A percentile compares a stretch with the other conserved stretches of the same genome.
These are phyloP conservation scores for Oreotrochilus melanogaster DNA, from an alignment of 2,113 vertebrate species.

Conservation along the genomic window DNA sequence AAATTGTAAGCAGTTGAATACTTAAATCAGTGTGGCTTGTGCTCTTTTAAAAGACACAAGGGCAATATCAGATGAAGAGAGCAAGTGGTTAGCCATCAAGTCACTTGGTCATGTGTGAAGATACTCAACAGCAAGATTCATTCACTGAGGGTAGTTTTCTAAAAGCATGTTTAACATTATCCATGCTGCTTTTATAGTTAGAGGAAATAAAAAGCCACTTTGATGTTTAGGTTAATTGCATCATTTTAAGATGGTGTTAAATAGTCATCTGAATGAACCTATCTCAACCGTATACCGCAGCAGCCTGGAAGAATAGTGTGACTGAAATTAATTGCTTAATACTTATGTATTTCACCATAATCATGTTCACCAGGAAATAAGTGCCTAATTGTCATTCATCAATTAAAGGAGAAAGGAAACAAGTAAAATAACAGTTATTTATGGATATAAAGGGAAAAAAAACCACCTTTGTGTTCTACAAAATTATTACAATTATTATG, in stretches of 20 bases:
- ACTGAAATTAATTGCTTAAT: not conserved
- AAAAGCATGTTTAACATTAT: not conserved
- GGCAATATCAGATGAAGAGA: not conserved
- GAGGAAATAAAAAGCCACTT: not conserved
- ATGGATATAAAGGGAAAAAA: not conserved
- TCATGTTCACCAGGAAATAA: not conserved
- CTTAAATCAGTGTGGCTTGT: not conserved
- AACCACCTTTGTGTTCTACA: not conserved
- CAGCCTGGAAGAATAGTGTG: not conserved
- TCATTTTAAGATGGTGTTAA: not conserved
- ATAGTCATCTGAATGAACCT: not conserved
- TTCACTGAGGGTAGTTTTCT: not conserved
- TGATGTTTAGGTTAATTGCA: not conserved
- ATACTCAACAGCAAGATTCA: not conserved
- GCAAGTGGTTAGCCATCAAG: not conserved
- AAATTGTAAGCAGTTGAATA: not conserved
- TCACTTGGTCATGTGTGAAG: not conserved
- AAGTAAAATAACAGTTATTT: not conserved
- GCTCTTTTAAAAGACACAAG: not conserved
- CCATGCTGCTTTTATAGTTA: not conserved
- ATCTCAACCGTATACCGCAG: not conserved
- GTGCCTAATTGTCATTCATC: not conserved
- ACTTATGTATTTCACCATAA: not conserved
- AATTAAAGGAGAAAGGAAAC: not conserved
- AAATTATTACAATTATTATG: not conserved